These are phyloP conservation scores for Raja brachyura DNA, from an alignment of 2,113 vertebrate species.

Conservation along the genomic window DNA sequence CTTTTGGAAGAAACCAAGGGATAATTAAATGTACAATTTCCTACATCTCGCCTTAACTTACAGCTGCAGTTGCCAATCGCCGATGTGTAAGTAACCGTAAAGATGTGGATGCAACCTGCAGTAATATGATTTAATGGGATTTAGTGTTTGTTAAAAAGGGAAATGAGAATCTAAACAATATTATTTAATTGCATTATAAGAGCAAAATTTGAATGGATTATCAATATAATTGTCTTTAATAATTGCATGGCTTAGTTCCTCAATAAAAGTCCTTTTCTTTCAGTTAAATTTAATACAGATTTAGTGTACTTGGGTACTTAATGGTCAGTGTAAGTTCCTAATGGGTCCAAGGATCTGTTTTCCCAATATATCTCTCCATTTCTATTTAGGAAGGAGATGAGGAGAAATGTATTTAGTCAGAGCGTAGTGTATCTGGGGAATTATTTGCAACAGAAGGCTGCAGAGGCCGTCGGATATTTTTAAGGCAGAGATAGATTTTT, in stretches of 20 bases:
- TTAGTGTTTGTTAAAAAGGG: background rate
- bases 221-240: background rate
- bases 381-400: too few relatives aligned
- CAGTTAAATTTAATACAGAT: background rate
- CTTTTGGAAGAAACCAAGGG: background rate
- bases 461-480: too few relatives aligned
- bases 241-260: background rate
- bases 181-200: too few relatives aligned
- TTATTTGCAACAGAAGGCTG: too few relatives aligned
- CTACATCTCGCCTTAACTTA: background rate
- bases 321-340: too few relatives aligned
- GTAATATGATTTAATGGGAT: background rate
- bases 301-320: too few relatives aligned
- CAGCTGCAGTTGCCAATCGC: background rate
- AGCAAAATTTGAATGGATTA: background rate
- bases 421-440: too few relatives aligned
- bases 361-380: too few relatives aligned
- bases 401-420: too few relatives aligned
- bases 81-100: background rate
- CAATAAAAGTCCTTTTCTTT: background rate
- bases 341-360: too few relatives aligned
- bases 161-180: background rate
- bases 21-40: background rate
- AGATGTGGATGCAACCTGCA: background rate
- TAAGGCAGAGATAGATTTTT: too few relatives aligned